Evolutionary conservation across 1,140 invertebrate species (phyloP).

Genomic region (Geopemphigus sp.): DNA sequence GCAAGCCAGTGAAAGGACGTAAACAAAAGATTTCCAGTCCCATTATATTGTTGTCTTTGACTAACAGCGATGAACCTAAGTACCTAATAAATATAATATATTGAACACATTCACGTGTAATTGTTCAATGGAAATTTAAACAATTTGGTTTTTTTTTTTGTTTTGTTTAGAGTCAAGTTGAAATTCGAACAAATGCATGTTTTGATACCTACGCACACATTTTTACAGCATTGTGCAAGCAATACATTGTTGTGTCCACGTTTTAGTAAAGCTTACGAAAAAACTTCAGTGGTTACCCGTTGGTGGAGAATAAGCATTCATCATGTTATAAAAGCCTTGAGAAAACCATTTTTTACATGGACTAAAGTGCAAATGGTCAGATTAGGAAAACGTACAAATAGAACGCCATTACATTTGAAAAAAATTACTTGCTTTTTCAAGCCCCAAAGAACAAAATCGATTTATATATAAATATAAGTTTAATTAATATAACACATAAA

Average conservation of each 20-base stretch:
- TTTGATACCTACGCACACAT: conserved; percentile 9
- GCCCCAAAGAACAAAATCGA: conserved; percentile 16
- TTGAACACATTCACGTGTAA: background rate
- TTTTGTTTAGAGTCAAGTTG: conserved; percentile 10
- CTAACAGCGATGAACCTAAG: conserved; percentile 26
- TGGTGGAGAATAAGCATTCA: conserved; percentile 15
- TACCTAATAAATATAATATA: background rate
- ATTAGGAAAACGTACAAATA: conserved; percentile 21
- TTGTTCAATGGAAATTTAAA: too few species aligned
- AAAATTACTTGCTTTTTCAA: conserved; percentile 16
- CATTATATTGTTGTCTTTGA: conserved; percentile 11
- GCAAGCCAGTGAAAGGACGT: conserved; percentile 26
- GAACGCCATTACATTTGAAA: background rate
- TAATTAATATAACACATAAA: conserved; percentile 28
- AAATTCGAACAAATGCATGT: conserved; percentile 40
- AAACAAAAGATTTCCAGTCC: conserved; percentile 31
- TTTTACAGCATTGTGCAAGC: background rate
- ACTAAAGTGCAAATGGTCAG: conserved; percentile 29
- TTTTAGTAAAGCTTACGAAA: conserved; percentile 11
- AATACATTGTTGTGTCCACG: background rate
- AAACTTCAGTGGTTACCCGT: background rate
- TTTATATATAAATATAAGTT: conserved; percentile 4
- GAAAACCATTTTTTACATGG: conserved; percentile 27
- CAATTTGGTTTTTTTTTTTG: too few species aligned
- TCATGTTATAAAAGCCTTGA: conserved; percentile 22